Base-by-base conservation (phyloP, 2,113 vertebrate species). In the Tetrao urogallus region DNA sequence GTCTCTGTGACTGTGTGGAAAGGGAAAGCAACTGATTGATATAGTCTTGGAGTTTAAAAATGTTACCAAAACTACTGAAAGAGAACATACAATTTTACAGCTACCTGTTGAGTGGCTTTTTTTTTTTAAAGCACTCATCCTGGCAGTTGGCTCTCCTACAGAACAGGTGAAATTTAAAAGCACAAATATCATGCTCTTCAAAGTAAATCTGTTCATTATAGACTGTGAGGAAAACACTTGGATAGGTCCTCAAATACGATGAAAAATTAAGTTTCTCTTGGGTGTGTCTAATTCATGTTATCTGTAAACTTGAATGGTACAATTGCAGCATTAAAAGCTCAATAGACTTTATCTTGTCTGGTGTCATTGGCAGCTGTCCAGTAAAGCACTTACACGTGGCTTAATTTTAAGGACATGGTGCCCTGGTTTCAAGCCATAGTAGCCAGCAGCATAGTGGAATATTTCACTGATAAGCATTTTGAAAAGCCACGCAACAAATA, bases 301-400 rank as follows among this genome's bases (percentile, higher is more conserved):
- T 90, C 92, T 79, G 57, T 92, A 69, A 69, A 38, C 79, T 90
- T 90, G 75, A 61, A 34, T 79, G 32, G 6, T 82, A 54, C 14
- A 63, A 54, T 63, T 58, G n/a, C 61, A 90, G 18, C 57, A 76
- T 61, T 58, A 72, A 84, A 95, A 93, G 11, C 63, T 84, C 86
- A 58, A 10, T 76, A 45, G 58, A 57, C 36, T 61, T 88, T 72
- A 82, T 94, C 83, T 78, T 90, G 73, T n/a, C 75, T 90, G 52
- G 30, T 89, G 79, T 92, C 36, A 12, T 48, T 93, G 96, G 94
- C 86, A 11, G 38, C 36, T 78, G 40, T 67, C 79, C 94, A 94
- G 82, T 10, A 88, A 92, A 94, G 86, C 91, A 94, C 91, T 92
- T 88, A 83, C 30, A 81, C 27, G 34, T 16, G 73, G 43, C 9